These are phyloP conservation scores for Ancistrus triradiatus DNA, from an alignment of 2,113 vertebrate species.

Conservation along the genomic window DNA sequence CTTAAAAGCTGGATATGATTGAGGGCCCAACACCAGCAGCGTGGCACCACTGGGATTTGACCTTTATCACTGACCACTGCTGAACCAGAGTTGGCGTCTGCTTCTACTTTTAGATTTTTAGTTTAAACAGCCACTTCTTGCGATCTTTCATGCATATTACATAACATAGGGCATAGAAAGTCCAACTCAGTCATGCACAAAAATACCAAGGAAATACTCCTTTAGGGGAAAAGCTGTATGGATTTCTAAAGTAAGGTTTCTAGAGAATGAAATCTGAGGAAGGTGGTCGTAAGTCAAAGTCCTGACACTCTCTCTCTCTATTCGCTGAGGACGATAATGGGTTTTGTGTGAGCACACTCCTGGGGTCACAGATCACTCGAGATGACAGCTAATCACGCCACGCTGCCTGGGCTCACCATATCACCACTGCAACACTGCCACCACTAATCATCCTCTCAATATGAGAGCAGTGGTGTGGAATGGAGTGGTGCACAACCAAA, in stretches of 20 bases:
- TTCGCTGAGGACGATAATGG: constrained; percentile 23
- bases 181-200: no score
- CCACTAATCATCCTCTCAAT: constrained; percentile 31
- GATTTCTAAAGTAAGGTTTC: neutral
- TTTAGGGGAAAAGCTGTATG: no score
- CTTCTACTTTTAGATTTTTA: no score
- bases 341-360: constrained; percentile 32
- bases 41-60: no score
- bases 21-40: no score
- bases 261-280: neutral
- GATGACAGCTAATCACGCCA: constrained; percentile 61
- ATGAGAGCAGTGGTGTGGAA: constrained; percentile 45
- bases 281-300: constrained; percentile 13
- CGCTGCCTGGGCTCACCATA: constrained; percentile 35
- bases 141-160: no score
- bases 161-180: no score
- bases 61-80: no score
- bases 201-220: no score
- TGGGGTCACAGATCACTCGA: constrained; percentile 40
- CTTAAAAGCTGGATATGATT: no score
- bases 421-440: neutral
- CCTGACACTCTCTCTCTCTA: constrained; percentile 7
- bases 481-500: neutral
- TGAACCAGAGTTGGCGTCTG: no score
- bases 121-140: no score